These are phyloP conservation scores for Sisyra nigra DNA, from an alignment of 2,888 invertebrate genomes.

Conservation along the genomic window DNA sequence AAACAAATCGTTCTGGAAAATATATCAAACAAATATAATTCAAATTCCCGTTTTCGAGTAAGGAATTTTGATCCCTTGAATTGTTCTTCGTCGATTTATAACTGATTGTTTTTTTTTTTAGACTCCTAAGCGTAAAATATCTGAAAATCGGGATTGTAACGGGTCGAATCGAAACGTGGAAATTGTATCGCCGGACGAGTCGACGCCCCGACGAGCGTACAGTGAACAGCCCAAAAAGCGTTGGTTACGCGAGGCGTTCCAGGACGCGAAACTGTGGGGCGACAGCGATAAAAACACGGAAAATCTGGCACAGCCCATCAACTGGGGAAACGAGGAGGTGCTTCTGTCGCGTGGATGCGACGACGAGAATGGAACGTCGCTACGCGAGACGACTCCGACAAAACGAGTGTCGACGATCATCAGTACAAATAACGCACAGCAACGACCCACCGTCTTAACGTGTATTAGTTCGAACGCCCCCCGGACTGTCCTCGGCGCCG, in stretches of 20 bases:
- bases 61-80: no score
- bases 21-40: no score
- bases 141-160: neutral
- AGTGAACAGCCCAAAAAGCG: slow-evolving; percentile 36
- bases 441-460: slow-evolving; percentile 36
- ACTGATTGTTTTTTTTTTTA: no score
- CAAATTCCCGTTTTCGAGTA: no score
- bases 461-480: slow-evolving; percentile 20
- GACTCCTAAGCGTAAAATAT: neutral
- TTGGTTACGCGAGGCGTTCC: slow-evolving; percentile 38
- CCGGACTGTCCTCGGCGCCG: neutral
- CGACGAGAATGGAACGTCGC: neutral
- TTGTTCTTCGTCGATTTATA: no score
- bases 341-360: neutral
- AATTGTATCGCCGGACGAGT: no score
- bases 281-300: slow-evolving; percentile 23
- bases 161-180: neutral
- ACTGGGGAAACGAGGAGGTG: slow-evolving; percentile 26
- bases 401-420: slow-evolving; percentile 12
- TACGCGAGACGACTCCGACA: slow-evolving; percentile 15
- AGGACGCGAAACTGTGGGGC: slow-evolving; percentile 21
- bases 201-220: slow-evolving; percentile 1
- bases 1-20: no score
- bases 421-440: slow-evolving; percentile 26
- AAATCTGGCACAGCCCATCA: slow-evolving; percentile 32